Conservation (phyloP, 1,140 invertebrate genomes). For the Yoshiicerus persimilis region DNA sequence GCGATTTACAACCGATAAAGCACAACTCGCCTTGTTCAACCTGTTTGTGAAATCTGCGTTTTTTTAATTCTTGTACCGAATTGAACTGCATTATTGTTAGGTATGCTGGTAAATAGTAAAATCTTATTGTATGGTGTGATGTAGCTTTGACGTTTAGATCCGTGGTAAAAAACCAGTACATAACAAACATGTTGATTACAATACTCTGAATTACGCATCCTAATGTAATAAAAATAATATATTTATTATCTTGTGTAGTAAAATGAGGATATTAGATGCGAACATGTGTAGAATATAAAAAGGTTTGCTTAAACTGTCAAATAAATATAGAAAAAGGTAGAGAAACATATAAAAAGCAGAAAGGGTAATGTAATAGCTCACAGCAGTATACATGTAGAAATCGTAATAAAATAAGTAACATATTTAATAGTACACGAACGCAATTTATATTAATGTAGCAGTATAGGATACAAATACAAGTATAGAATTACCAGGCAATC, state of each 20-base stretch:
- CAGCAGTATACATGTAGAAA: neutral
- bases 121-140: neutral
- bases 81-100: neutral
- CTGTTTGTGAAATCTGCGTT: neutral
- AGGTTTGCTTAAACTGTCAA: neutral
- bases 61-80: neutral
- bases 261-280: neutral
- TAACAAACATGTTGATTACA: neutral
- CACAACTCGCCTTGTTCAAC: conserved; percentile 6
- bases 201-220: neutral
- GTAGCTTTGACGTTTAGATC: neutral
- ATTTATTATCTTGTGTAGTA: neutral
- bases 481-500: neutral
- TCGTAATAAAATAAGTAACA: no score
- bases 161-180: neutral
- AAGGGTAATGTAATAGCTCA: neutral
- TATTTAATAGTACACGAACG: no score
- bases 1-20: conserved; percentile 13
- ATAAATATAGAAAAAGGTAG: neutral
- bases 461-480: neutral
- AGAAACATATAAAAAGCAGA: neutral
- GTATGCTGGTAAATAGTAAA: neutral
- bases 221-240: neutral
- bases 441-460: no score
- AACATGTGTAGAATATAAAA: neutral